These are phyloP conservation scores for Julus scandinavius DNA, from an alignment of 2,888 invertebrate species.

Conservation along the genomic window DNA sequence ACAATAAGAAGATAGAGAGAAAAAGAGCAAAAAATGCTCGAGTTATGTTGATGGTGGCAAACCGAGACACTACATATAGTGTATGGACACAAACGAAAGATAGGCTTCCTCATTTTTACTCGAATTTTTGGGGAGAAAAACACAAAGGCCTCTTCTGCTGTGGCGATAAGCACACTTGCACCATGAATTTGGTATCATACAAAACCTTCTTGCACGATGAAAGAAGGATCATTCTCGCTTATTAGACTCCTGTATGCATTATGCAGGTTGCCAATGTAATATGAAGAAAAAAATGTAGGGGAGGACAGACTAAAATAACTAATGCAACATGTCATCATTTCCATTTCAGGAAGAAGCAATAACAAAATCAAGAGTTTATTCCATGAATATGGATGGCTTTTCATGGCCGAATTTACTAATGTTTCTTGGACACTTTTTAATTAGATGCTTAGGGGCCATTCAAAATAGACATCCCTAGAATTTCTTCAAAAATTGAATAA, in stretches of 20 bases:
- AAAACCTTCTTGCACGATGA: slow-evolving; percentile 22
- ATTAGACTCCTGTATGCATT: neutral
- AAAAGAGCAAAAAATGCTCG: neutral
- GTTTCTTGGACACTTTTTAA: neutral
- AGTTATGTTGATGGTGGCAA: slow-evolving; percentile 39
- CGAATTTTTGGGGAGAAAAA: neutral
- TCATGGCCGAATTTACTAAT: neutral
- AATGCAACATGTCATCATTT: slow-evolving; percentile 22
- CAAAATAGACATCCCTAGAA: too few relatives aligned
- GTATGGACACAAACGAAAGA: neutral
- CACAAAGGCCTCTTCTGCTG: neutral
- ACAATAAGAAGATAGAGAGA: neutral
- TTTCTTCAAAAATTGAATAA: too few relatives aligned
- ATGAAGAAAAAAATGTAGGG: neutral
- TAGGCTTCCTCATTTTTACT: neutral
- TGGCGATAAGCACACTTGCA: slow-evolving; percentile 26
- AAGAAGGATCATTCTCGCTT: slow-evolving; percentile 2
- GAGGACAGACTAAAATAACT: neutral
- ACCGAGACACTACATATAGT: neutral
- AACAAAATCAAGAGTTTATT: neutral
- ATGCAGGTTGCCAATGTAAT: neutral
- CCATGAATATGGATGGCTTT: neutral
- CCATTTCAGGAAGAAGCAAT: slow-evolving; percentile 31
- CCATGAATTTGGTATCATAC: slow-evolving; percentile 31
- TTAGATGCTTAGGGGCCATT: too few relatives aligned